Evolutionary conservation across 2,113 vertebrate species (phyloP).

Genomic region (Sialia sialis): DNA sequence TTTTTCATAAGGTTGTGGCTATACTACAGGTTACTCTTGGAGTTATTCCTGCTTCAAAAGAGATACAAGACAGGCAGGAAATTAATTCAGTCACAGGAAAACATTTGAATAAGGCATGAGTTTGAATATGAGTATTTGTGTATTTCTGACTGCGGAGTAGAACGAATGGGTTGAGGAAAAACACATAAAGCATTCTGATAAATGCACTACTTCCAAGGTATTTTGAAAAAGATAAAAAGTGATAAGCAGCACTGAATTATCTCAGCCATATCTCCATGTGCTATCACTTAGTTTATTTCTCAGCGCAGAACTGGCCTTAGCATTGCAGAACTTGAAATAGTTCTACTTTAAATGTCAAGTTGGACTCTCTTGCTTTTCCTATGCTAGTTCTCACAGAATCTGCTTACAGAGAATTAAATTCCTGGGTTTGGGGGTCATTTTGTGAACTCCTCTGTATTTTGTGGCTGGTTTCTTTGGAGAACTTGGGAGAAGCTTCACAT

Average conservation of each 20-base stretch:
- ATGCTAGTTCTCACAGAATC: not conserved
- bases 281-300: not conserved
- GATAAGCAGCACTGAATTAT: not conserved
- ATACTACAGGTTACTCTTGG: not conserved
- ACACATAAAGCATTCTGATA: not conserved
- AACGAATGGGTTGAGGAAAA: not conserved
- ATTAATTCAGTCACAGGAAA: not conserved
- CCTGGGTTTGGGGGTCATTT: fast-evolving
- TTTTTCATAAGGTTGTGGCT: not conserved
- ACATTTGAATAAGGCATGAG: not conserved
- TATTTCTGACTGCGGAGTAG: not conserved
- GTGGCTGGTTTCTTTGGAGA: not conserved
- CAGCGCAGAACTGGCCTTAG: not conserved
- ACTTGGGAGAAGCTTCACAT: not conserved
- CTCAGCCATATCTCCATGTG: not conserved
- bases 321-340: not conserved
- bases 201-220: not conserved
- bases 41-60: not conserved
- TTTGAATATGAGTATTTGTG: not conserved
- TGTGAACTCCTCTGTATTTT: not conserved
- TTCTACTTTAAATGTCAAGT: not conserved
- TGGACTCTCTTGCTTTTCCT: not conserved
- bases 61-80: not conserved
- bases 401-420: not conserved
- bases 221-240: not conserved